These are phyloP conservation scores for Teleiodes luculella DNA, from an alignment of 2,888 invertebrate species.

Conservation along the genomic window DNA sequence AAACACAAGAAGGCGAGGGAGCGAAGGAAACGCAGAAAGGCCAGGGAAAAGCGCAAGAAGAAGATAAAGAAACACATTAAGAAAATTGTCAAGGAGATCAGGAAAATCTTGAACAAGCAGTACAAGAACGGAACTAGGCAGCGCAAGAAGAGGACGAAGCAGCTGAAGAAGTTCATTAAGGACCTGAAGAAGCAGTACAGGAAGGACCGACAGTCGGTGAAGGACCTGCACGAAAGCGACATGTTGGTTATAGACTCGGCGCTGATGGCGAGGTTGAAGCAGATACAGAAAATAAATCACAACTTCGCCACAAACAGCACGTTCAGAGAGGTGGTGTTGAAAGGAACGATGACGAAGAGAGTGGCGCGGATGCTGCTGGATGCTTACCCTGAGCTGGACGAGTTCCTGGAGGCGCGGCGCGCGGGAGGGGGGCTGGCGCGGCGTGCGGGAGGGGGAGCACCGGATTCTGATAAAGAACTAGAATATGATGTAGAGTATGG, in stretches of 20 bases:
- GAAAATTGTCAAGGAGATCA: constrained; percentile 50
- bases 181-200: constrained; percentile 52
- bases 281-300: constrained; percentile 44
- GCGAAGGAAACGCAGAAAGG: constrained; percentile 33
- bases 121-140: constrained; percentile 50
- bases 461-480: constrained; percentile 22
- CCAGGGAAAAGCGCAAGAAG: constrained; percentile 43
- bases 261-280: constrained; percentile 37
- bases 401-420: constrained; percentile 24
- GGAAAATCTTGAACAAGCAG: constrained; percentile 44
- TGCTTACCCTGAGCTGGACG: constrained; percentile 50
- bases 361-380: constrained; percentile 42
- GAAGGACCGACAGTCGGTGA: constrained; percentile 50
- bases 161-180: constrained; percentile 56
- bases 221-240: constrained; percentile 48
- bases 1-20: constrained; percentile 32
- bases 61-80: constrained; percentile 50
- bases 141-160: constrained; percentile 52
- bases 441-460: neutral
- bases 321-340: constrained; percentile 51
- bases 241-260: constrained; percentile 45
- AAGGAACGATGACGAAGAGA: constrained; percentile 43
- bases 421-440: neutral
- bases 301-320: constrained; percentile 49
- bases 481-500: constrained; percentile 64